Evolutionary conservation across 2,888 invertebrate genomes (phyloP).

Genomic region (Imbricaverruca yamaguchii): DNA sequence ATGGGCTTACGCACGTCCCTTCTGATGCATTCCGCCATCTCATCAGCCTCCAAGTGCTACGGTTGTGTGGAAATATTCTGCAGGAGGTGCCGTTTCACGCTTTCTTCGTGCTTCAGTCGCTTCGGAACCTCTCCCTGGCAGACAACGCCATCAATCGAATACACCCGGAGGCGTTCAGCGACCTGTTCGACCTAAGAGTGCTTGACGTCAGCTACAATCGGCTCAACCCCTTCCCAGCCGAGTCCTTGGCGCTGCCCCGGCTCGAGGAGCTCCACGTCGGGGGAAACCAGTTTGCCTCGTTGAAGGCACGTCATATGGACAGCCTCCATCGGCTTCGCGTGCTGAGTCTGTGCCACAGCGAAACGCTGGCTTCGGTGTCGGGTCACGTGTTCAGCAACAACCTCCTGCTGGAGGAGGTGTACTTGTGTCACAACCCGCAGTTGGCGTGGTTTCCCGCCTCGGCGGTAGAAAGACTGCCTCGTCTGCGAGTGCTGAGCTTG

Average conservation of each 20-base stretch:
- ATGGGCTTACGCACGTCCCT: not conserved
- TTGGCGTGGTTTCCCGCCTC: not conserved
- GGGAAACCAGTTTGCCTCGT: not conserved
- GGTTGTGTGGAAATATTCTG: not conserved
- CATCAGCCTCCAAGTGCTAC: not conserved
- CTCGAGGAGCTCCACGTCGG: not conserved
- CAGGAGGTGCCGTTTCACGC: conserved; percentile 11
- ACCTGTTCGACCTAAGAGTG: not conserved
- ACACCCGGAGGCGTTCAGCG: not conserved
- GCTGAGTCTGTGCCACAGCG: not conserved
- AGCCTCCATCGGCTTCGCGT: not conserved
- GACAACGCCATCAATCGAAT: not conserved
- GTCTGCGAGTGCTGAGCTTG: not conserved
- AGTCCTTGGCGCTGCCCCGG: not conserved
- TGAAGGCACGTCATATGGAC: not conserved
- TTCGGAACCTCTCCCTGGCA: not conserved
- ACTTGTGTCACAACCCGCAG: not conserved
- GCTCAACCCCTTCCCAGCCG: not conserved
- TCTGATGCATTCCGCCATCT: not conserved
- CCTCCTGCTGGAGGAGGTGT: not conserved
- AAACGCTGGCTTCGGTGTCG: not conserved
- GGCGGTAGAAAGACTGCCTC: not conserved
- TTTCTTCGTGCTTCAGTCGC: not conserved
- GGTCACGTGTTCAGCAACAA: not conserved
- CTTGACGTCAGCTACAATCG: not conserved